Conservation (phyloP, 2,797 vertebrate genomes). For the Crax fasciolata region DNA sequence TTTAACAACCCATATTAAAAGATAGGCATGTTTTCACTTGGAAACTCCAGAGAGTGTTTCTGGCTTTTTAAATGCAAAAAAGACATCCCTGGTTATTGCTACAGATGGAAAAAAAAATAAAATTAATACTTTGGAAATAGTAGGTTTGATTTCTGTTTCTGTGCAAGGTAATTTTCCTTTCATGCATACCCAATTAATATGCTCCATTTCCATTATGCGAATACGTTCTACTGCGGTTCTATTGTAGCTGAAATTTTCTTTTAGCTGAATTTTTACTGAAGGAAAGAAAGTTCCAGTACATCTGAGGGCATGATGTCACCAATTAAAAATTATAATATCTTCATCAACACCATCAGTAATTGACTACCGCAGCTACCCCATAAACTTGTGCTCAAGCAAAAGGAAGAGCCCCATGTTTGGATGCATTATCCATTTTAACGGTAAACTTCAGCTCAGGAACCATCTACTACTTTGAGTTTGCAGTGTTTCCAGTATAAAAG, state of each 20-base stretch:
- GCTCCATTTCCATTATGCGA: slow-evolving; percentile 46
- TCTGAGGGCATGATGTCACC: not conserved
- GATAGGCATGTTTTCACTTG: slow-evolving; percentile 52
- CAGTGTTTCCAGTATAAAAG: not conserved
- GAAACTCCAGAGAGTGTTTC: slow-evolving; percentile 39
- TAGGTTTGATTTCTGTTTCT: slow-evolving; percentile 54
- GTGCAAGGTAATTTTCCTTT: slow-evolving; percentile 51
- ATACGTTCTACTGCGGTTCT: not conserved
- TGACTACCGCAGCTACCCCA: not conserved
- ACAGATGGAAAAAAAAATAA: not conserved
- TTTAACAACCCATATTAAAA: slow-evolving; percentile 59
- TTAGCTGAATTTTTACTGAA: not conserved
- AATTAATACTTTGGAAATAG: slow-evolving; percentile 50
- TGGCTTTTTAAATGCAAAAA: slow-evolving; percentile 51
- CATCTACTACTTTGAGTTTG: not conserved
- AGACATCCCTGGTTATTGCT: slow-evolving; percentile 2
- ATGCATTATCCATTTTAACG: not conserved
- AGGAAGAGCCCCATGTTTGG: not conserved
- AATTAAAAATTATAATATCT: not conserved
- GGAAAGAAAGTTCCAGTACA: slow-evolving; percentile 16
- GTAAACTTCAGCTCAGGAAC: not conserved
- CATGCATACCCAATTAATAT: slow-evolving; percentile 54
- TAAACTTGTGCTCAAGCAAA: not conserved
- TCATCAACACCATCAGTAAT: not conserved
- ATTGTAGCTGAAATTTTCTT: slow-evolving; percentile 29